A percentile compares a stretch with the other conserved stretches of the same genome.
phyloP scores from a whole-genome alignment of 1,140 invertebrate genomes.

The Stenopsyche tienmushanensis region DNA sequence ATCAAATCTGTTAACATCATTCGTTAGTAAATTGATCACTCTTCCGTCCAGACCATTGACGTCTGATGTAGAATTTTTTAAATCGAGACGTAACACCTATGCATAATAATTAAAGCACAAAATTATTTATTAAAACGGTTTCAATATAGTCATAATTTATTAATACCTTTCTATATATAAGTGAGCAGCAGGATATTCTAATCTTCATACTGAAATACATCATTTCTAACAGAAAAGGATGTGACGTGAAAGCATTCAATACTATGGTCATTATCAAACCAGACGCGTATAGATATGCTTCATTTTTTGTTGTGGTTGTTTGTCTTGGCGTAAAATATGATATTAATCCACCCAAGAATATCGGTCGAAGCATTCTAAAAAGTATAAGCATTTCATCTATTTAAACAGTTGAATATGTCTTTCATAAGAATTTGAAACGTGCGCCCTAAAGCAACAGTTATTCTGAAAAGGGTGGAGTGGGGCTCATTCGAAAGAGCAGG shows the following conservation, averaged over 20 bases:
- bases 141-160: not conserved
- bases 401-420: too few relatives aligned
- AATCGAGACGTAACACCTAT: constrained; percentile 52
- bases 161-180: constrained; percentile 49
- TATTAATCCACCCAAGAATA: constrained; percentile 50
- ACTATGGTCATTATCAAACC: constrained; percentile 44
- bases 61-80: constrained; percentile 57
- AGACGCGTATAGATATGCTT: constrained; percentile 42
- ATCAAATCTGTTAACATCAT: constrained; percentile 77
- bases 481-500: too few relatives aligned
- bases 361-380: constrained; percentile 51
- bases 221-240: constrained; percentile 47
- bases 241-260: constrained; percentile 45
- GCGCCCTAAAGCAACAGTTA: too few relatives aligned
- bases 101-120: constrained; percentile 21
- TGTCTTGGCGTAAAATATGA: constrained; percentile 48
- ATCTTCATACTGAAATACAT: constrained; percentile 47
- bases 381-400: too few relatives aligned
- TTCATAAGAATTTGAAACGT: too few relatives aligned
- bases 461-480: too few relatives aligned
- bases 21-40: constrained; percentile 85
- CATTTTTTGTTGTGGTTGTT: constrained; percentile 54
- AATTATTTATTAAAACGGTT: not conserved
- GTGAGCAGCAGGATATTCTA: constrained; percentile 49
- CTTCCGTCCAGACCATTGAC: constrained; percentile 78